These are phyloP conservation scores for Lasioglossum marginatum DNA, from an alignment of 2,888 invertebrate genomes.

Conservation along the genomic window DNA sequence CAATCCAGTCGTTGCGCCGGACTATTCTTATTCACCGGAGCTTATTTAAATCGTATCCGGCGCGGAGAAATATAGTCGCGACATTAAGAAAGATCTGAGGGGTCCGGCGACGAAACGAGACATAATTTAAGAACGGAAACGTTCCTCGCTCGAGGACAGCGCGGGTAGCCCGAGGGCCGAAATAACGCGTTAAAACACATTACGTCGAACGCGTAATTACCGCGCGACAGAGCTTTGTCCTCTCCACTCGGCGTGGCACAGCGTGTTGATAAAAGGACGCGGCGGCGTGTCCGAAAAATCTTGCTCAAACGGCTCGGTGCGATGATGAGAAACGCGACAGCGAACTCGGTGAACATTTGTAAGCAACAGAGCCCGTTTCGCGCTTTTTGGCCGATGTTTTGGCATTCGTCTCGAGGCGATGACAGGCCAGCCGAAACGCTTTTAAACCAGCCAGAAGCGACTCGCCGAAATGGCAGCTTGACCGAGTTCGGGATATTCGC, in stretches of 20 bases:
- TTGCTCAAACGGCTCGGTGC: not conserved
- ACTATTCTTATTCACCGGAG: not conserved
- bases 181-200: constrained; percentile 51
- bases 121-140: constrained; percentile 38
- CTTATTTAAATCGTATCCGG: constrained; percentile 11
- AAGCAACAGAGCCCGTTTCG: not conserved
- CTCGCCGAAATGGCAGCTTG: constrained; percentile 67
- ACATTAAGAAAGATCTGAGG: not conserved
- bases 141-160: constrained; percentile 24
- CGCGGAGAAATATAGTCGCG: not conserved
- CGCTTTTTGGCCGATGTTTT: constrained; percentile 32
- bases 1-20: not conserved
- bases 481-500: constrained; percentile 59
- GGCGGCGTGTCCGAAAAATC: constrained; percentile 21
- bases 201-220: constrained; percentile 49
- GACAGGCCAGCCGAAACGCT: constrained; percentile 46
- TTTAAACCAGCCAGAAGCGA: constrained; percentile 51
- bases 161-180: not conserved
- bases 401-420: constrained; percentile 32
- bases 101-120: not conserved
- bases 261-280: too few relatives aligned
- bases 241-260: not conserved
- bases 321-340: not conserved
- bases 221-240: constrained; percentile 29
- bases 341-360: not conserved